phyloP scores from a whole-genome alignment of 2,797 vertebrate species.

The Crocodylus rhombifer region DNA sequence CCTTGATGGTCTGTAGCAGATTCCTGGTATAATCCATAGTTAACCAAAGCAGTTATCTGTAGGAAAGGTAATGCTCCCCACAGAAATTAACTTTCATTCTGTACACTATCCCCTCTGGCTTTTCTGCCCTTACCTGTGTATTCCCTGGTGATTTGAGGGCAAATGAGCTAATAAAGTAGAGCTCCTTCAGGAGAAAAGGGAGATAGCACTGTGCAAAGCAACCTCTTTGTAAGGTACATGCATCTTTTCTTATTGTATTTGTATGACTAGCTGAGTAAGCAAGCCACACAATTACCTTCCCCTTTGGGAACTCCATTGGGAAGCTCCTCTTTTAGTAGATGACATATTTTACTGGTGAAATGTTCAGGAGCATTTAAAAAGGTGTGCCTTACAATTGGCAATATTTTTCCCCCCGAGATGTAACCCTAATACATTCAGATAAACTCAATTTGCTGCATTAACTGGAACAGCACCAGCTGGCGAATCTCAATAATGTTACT shows the following conservation, averaged over 20 bases:
- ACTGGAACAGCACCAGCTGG: neutral
- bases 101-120: neutral
- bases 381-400: neutral
- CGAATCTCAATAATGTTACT: neutral
- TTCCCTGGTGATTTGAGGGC: neutral
- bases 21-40: neutral
- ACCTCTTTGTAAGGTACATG: neutral
- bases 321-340: neutral
- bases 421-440: neutral
- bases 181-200: neutral
- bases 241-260: neutral
- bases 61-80: neutral
- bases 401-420: neutral
- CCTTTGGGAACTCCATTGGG: rapidly evolving
- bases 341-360: neutral
- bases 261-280: neutral
- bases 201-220: neutral
- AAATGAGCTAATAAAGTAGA: neutral
- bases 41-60: neutral
- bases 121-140: rapidly evolving
- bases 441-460: neutral
- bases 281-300: neutral
- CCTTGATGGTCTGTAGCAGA: neutral
- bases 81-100: neutral
- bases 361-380: neutral